A percentile compares a stretch with the other conserved stretches of the same genome.
Evolutionary conservation across 23 tunicate species (phyloP).

Genomic region (Pegea sp.): DNA sequence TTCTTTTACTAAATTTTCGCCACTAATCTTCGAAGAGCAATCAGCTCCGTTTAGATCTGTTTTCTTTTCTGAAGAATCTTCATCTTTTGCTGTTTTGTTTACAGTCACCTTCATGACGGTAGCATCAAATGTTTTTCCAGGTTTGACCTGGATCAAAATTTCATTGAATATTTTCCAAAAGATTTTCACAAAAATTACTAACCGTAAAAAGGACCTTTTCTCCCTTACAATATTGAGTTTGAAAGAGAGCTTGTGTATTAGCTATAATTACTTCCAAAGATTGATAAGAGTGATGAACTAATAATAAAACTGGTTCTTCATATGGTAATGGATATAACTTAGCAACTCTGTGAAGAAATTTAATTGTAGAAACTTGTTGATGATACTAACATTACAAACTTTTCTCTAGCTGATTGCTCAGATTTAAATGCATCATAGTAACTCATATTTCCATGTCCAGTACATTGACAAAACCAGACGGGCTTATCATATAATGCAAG

Average conservation of each 20-base stretch:
- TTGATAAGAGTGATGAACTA: constrained; percentile 40
- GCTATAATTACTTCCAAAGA: constrained; percentile 23
- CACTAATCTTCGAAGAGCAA: too few relatives aligned
- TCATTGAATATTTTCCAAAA: not conserved
- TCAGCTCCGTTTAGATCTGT: not conserved
- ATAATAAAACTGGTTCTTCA: constrained; percentile 20
- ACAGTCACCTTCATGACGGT: constrained; percentile 10
- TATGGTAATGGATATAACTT: constrained; percentile 13
- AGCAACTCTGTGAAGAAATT: constrained; percentile 8
- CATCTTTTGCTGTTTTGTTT: not conserved
- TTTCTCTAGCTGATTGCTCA: constrained; percentile 18
- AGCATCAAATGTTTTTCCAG: constrained; percentile 27
- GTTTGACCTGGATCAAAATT: constrained; percentile 16
- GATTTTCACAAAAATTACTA: constrained; percentile 1
- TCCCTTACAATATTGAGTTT: constrained; percentile 11
- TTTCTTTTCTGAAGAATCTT: not conserved
- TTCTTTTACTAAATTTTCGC: not conserved
- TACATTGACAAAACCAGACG: constrained; percentile 65
- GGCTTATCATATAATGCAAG: constrained; percentile 24
- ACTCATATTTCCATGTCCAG: constrained; percentile 33
- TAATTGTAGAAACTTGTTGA: too few relatives aligned
- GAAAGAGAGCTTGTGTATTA: constrained; percentile 13
- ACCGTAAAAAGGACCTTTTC: constrained; percentile 48
- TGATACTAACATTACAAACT: too few relatives aligned
- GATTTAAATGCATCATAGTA: constrained; percentile 25